Evolutionary conservation across 2,888 invertebrate species (phyloP), one percentile per base, ranked within the genome.

Genomic region (Lithophane socia): DNA sequence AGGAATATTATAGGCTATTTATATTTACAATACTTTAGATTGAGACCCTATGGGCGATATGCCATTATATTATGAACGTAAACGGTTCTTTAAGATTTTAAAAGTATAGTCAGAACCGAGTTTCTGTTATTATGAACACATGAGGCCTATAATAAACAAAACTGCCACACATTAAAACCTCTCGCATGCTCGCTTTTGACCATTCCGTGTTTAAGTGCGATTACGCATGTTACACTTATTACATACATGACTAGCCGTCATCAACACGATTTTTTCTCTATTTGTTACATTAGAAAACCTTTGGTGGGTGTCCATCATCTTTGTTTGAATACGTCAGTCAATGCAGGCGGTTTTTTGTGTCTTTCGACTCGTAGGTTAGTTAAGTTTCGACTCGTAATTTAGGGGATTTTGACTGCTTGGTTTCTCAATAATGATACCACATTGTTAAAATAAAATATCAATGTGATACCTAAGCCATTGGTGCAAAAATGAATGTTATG

Each of bases 191-290:
- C 75, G 49, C 63, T 73, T 75, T 88, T 83, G 79, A 72, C 74
- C 68, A 76, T 85, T 76, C 68, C 89, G 87, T 87, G 87, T 80
- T 82, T 65, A 85, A 79, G 70, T 82, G 73, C 82, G 73, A 82
- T 87, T 88, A 87, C 67, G 66, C 72, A 82, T 69, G 82, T 86
- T 87, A 85, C 80, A 80, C 79, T 87, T 88, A 83, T 83, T 82
- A 87, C 71, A 75, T 37, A 84, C 87, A 89, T 92, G 90, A 92
- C 89, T 86, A 85, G 75, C 84, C 70, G 86, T 87, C 88, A 91
- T 90, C 88, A 91, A 89, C 88, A 88, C 83, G 84, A 84, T 88
- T 86, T 86, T 88, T 86, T 78, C 56, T 87, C 61, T 47, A 79
- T 87, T 87, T 86, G 85, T 86, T 83, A 85, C 86, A 75, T 88